Evolutionary conservation across 2,888 invertebrate genomes (phyloP).

Genomic region (Schrankia costaestrigalis): DNA sequence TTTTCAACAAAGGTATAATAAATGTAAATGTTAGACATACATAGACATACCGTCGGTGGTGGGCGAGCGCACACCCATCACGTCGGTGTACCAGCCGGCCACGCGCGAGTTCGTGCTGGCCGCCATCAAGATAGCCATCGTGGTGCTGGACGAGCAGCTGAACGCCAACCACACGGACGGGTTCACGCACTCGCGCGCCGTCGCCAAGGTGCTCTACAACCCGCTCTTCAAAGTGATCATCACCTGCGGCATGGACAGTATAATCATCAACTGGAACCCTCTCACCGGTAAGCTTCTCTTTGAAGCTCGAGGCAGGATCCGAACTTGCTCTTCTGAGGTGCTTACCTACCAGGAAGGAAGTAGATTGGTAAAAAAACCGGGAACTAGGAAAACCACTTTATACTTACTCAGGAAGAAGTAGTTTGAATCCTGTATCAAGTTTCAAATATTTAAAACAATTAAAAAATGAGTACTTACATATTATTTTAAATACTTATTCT

Average conservation of each 20-base stretch:
- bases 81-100: constrained; percentile 83
- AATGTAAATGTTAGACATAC: too few species aligned
- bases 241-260: constrained; percentile 89
- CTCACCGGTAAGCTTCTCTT: constrained; percentile 76
- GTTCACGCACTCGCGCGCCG: constrained; percentile 84
- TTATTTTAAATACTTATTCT: too few species aligned
- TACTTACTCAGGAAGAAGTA: too few species aligned
- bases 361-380: too few species aligned
- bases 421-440: too few species aligned
- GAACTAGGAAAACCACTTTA: too few species aligned
- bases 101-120: constrained; percentile 85
- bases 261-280: constrained; percentile 91
- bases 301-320: not conserved
- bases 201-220: constrained; percentile 88
- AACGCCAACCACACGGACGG: constrained; percentile 86
- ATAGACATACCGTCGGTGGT: constrained; percentile 82
- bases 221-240: constrained; percentile 87
- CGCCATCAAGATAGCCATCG: constrained; percentile 82
- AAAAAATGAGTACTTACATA: too few species aligned
- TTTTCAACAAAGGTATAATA: too few species aligned
- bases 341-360: not conserved
- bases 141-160: constrained; percentile 84
- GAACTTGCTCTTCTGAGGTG: not conserved
- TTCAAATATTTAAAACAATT: too few species aligned
- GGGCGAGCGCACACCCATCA: constrained; percentile 81